Conservation (phyloP, 2,113 vertebrate genomes). For the Takifugu bimaculatus region DNA sequence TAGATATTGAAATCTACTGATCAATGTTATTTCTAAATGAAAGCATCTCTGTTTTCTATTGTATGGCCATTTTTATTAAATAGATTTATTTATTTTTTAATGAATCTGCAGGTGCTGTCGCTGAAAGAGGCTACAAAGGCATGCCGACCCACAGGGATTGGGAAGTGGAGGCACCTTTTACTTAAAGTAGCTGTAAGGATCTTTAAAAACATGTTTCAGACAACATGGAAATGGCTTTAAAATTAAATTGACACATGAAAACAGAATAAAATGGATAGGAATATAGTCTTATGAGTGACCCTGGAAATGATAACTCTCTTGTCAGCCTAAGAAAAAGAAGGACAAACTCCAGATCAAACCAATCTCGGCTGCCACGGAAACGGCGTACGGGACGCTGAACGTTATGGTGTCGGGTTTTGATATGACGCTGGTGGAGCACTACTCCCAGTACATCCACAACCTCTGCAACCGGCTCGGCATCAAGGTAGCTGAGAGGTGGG, state of each 20-base stretch:
- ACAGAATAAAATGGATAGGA: too few relatives aligned
- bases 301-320: not conserved
- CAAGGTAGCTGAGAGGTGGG: slow-evolving; percentile 80
- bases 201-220: too few relatives aligned
- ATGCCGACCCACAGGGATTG: slow-evolving; percentile 85
- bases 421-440: slow-evolving; percentile 86
- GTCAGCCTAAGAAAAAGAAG: slow-evolving; percentile 79
- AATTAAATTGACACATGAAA: too few relatives aligned
- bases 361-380: slow-evolving; percentile 70
- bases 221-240: too few relatives aligned
- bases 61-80: not conserved
- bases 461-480: slow-evolving; percentile 83
- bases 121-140: slow-evolving; percentile 73
- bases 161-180: slow-evolving; percentile 81
- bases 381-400: slow-evolving; percentile 81
- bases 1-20: slow-evolving; percentile 26
- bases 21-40: not conserved
- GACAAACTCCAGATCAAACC: slow-evolving; percentile 73
- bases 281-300: too few relatives aligned
- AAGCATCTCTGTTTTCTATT: not conserved
- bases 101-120: slow-evolving; percentile 36
- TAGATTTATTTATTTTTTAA: not conserved
- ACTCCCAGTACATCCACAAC: slow-evolving; percentile 82
- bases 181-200: slow-evolving; percentile 72
- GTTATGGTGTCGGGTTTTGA: slow-evolving; percentile 84